Conservation (phyloP, 2,888 invertebrate genomes). For the Drosophila mulleri region DNA sequence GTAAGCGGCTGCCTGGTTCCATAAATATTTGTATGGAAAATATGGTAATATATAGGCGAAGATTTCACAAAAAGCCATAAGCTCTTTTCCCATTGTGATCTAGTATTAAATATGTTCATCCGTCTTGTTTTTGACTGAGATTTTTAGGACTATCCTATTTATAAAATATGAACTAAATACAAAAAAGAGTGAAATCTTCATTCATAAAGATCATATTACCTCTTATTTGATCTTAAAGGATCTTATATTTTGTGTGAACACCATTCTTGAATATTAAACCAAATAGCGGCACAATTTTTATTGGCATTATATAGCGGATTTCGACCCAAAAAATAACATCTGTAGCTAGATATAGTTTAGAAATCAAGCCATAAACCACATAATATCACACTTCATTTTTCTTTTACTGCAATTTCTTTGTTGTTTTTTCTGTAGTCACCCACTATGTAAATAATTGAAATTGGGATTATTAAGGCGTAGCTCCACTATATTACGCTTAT, state of each 20-base stretch:
- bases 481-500: neutral
- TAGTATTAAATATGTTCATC: neutral
- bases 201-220: no score
- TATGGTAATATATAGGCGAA: constrained; percentile 10
- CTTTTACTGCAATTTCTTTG: neutral
- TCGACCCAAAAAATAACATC: no score
- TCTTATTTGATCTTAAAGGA: no score
- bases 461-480: neutral
- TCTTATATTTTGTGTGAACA: no score
- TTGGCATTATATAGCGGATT: no score
- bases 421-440: neutral
- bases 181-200: no score
- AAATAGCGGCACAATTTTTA: no score
- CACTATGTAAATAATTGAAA: neutral
- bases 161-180: no score
- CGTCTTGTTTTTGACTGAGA: neutral
- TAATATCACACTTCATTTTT: neutral
- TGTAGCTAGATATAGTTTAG: neutral
- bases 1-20: neutral
- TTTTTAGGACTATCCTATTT: no score
- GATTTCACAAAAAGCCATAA: neutral
- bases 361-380: neutral
- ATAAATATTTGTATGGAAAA: constrained; percentile 16
- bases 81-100: constrained; percentile 1
- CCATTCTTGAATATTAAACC: no score